Evolutionary conservation across 2,888 invertebrate genomes (phyloP).

Genomic region (Muschampia plurimacula): DNA sequence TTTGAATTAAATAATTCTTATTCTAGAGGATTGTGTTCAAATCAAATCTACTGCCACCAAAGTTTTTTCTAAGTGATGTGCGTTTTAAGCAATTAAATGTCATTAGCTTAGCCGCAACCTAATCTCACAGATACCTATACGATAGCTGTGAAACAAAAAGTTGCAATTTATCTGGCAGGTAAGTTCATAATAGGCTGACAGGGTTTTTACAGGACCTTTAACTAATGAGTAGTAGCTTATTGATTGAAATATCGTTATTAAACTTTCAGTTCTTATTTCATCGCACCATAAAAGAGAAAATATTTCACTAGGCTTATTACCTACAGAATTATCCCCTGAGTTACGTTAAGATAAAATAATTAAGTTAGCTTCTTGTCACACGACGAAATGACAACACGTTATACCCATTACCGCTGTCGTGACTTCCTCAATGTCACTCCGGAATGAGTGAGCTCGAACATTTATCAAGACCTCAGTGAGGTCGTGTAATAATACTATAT

Average conservation of each 20-base stretch:
- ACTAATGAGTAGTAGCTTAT: no score
- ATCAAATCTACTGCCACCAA: no score
- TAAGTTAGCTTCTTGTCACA: conserved; percentile 10
- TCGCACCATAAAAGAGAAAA: not conserved
- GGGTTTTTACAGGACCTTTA: no score
- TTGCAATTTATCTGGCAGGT: no score
- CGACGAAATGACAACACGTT: conserved; percentile 23
- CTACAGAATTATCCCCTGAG: not conserved
- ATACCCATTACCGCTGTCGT: conserved; percentile 27
- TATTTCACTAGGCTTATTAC: not conserved
- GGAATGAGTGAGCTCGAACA: conserved; percentile 24
- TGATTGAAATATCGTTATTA: not conserved
- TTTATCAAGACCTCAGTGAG: conserved; percentile 23
- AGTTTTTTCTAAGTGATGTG: no score
- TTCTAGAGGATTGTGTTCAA: no score
- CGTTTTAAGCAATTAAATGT: no score
- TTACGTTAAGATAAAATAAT: not conserved
- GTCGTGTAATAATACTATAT: conserved; percentile 11
- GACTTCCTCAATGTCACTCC: conserved; percentile 19
- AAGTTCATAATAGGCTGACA: no score
- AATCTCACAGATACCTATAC: no score
- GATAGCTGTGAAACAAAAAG: no score
- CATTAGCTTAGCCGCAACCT: no score
- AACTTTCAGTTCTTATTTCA: not conserved
- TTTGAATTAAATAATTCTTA: no score